Conservation (phyloP, 2,113 vertebrate genomes). For the Coptodon rendalli region DNA sequence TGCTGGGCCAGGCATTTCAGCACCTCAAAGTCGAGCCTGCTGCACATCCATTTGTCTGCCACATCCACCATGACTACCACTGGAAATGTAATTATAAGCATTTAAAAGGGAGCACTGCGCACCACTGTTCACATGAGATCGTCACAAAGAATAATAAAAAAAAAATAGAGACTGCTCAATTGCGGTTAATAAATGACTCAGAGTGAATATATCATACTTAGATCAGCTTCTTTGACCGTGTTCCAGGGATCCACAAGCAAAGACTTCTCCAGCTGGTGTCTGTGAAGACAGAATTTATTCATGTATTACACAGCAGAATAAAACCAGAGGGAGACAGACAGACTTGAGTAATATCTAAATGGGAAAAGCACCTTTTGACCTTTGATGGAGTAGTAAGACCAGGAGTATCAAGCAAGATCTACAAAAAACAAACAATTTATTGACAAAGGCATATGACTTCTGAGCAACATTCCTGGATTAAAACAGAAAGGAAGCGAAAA, state of each 20-base stretch:
- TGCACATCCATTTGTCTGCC: constrained; percentile 81
- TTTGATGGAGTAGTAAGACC: constrained; percentile 81
- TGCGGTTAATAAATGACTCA: neutral
- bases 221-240: constrained; percentile 81
- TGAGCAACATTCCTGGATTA: neutral
- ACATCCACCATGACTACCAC: constrained; percentile 89
- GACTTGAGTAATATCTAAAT: neutral
- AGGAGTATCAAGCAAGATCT: constrained; percentile 94
- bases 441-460: neutral
- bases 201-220: constrained; percentile 68
- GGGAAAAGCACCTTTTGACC: constrained; percentile 79
- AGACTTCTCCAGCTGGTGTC: constrained; percentile 84
- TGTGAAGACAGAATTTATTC: constrained; percentile 42
- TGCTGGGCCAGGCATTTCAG: constrained; percentile 78
- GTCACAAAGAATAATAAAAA: neutral
- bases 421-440: neutral
- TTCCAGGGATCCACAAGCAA: constrained; percentile 84
- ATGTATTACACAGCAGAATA: neutral
- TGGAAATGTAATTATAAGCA: constrained; percentile 39
- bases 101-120: neutral
- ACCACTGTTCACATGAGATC: neutral
- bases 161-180: neutral
- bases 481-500: neutral
- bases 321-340: neutral
- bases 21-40: constrained; percentile 76